Base-by-base conservation (phyloP, 2,113 vertebrate genomes). In the Terrapene triunguis region DNA sequence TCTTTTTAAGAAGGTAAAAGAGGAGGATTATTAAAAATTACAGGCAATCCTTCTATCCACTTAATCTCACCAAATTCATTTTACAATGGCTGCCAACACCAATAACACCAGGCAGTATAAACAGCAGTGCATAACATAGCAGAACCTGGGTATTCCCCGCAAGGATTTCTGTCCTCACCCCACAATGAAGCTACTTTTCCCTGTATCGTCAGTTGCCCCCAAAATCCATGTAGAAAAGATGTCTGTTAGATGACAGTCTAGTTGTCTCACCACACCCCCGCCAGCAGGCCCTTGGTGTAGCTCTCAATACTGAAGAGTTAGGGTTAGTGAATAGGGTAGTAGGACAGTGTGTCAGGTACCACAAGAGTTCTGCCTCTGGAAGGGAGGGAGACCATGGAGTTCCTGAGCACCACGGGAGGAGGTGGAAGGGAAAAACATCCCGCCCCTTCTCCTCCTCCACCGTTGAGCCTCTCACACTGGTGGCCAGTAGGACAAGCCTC, bases 1-100 rank as follows among this genome's bases (percentile, higher is more conserved):
- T 78, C 93, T 88, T 86, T 89, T 91, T 86, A 50, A 90, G 82
- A 87, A 95, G 81, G 50, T 76, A 87, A 87, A 84, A 84, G 84
- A 89, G 88, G 79, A 84, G 69, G 47, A 91, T 95, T 93, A 97
- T 97, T 96, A 96, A 95, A 97, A 95, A 96, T 93, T 91, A 95
- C 84, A 89, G 90, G 82, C 47, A 93, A 87, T 89, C 19, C 76
- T 72, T 53, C 82, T 84, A 89, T 92, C 91, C 89, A 87, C 84
- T 97, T 97, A 87, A 80, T 94, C 94, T 97, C 94, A 93, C 90
- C 80, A 97, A 96, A 97, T 94, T 97, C 92, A 93, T 89, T 96
- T 95, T 94, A 48, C 88, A 51, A 51, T 42, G 92, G 82, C 88
- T 92, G 97, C 92, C 94, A 96, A 88, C 95, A 97, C 93, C 94